Evolutionary conservation across 2,113 vertebrate species (phyloP).

Genomic region (Rhinoptilus africanus): DNA sequence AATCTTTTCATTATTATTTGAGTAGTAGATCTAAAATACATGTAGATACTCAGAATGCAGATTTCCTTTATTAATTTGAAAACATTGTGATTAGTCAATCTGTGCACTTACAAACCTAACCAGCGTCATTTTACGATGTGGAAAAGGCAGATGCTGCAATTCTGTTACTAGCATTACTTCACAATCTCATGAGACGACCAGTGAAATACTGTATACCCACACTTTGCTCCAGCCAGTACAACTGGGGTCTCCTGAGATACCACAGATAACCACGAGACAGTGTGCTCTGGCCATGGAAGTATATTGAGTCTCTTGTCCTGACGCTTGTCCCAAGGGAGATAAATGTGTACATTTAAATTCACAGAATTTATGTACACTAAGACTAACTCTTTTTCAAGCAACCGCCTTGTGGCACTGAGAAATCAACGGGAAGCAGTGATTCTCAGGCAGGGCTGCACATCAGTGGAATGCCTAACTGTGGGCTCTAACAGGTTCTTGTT

Average conservation of each 20-base stretch:
- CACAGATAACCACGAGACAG: background rate
- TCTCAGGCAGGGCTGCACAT: background rate
- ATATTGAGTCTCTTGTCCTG: background rate
- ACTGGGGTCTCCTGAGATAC: background rate
- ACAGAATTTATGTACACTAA: background rate
- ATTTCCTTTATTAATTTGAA: background rate
- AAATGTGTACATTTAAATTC: background rate
- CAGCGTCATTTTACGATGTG: background rate
- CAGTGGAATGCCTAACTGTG: background rate
- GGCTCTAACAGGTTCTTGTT: background rate
- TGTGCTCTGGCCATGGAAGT: background rate
- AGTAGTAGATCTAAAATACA: background rate
- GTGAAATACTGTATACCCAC: background rate
- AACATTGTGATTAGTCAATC: background rate
- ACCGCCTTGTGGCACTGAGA: background rate
- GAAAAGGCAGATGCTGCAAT: background rate
- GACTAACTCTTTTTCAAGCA: background rate
- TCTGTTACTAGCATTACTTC: background rate
- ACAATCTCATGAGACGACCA: background rate
- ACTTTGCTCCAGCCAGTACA: background rate
- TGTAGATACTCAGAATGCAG: background rate
- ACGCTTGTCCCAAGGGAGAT: background rate
- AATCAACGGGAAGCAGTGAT: background rate
- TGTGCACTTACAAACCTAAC: background rate
- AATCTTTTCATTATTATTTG: background rate